phyloP scores from a whole-genome alignment of 2,797 vertebrate genomes.

The Intellagama lesueurii region DNA sequence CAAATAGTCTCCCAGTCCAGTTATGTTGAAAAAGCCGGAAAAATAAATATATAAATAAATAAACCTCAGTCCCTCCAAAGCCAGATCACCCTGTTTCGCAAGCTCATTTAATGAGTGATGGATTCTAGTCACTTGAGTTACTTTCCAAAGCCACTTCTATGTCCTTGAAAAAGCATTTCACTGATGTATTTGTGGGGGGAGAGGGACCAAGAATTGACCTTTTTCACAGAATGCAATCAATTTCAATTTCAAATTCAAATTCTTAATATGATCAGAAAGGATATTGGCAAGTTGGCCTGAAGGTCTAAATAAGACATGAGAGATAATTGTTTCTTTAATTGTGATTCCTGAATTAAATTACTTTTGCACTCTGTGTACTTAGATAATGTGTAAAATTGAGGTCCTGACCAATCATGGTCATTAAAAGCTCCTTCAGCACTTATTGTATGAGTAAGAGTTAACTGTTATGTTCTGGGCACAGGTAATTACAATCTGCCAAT shows the following conservation, averaged over 20 bases:
- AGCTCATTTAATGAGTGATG: background rate
- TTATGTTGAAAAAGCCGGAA: background rate
- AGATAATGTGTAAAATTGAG: background rate
- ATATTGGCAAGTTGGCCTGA: constrained; percentile 52
- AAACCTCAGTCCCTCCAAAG: background rate
- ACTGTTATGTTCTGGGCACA: background rate
- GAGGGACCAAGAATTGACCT: constrained; percentile 44
- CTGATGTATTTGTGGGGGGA: background rate
- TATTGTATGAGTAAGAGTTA: background rate
- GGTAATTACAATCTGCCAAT: background rate
- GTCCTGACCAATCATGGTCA: background rate
- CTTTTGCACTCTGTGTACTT: constrained; percentile 19
- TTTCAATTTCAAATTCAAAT: constrained; percentile 61
- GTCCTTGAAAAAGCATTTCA: constrained; percentile 56
- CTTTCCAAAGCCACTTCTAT: constrained; percentile 43
- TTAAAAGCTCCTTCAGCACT: background rate
- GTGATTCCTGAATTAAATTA: constrained; percentile 58
- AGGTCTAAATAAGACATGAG: constrained; percentile 55
- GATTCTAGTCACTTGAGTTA: background rate
- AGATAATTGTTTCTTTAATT: constrained; percentile 69
- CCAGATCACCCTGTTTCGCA: background rate
- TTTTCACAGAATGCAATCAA: constrained; percentile 53
- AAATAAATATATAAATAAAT: no score
- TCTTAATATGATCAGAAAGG: constrained; percentile 67
- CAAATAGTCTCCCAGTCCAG: no score